Evolutionary conservation across 2,113 vertebrate genomes (phyloP).

Genomic region (Paraplagusia blochii): DNA sequence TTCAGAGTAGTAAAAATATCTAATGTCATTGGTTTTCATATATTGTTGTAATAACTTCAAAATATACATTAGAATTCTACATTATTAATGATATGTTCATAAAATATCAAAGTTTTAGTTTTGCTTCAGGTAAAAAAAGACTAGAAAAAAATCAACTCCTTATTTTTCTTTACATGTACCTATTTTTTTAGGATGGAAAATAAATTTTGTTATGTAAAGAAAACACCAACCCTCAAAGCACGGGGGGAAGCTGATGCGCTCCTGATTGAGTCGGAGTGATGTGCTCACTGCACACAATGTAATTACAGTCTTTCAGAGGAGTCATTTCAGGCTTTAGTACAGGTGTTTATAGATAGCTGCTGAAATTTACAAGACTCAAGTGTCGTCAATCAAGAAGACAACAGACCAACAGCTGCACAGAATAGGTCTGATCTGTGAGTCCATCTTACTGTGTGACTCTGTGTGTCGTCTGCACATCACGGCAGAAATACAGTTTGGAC

Average conservation of each 20-base stretch:
- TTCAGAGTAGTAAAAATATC: too few relatives aligned
- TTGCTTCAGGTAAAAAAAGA: too few relatives aligned
- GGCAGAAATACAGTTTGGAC: neutral
- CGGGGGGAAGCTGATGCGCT: neutral
- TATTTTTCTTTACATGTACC: too few relatives aligned
- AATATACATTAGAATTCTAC: too few relatives aligned
- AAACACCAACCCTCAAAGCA: too few relatives aligned
- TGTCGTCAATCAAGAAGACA: slow-evolving; percentile 13
- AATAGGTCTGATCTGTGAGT: slow-evolving; percentile 18
- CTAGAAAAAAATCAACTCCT: too few relatives aligned
- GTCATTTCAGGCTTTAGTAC: neutral
- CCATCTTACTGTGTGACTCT: slow-evolving; percentile 18
- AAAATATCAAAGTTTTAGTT: too few relatives aligned
- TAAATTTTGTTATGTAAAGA: too few relatives aligned
- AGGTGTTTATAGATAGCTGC: neutral
- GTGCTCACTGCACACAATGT: neutral
- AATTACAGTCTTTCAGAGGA: neutral
- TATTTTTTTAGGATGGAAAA: too few relatives aligned
- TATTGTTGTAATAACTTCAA: too few relatives aligned
- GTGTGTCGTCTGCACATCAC: neutral
- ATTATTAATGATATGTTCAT: too few relatives aligned
- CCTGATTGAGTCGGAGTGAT: neutral
- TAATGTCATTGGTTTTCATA: too few relatives aligned
- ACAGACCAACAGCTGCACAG: neutral
- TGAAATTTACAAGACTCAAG: neutral